These are phyloP conservation scores for Leptinotarsa undecemlineata DNA, from an alignment of 1,140 invertebrate genomes.

Conservation along the genomic window DNA sequence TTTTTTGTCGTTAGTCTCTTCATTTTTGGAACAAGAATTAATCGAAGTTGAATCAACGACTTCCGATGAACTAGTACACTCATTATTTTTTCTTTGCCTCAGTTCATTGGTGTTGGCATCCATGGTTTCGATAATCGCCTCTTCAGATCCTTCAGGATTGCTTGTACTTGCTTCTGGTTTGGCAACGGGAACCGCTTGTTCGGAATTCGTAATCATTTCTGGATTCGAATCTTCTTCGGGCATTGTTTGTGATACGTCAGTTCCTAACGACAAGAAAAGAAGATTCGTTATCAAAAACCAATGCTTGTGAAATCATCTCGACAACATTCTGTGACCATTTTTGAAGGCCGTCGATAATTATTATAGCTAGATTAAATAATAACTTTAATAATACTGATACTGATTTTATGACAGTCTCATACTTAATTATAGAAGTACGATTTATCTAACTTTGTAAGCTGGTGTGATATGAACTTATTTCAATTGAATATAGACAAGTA, in stretches of 20 bases:
- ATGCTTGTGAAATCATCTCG: background rate
- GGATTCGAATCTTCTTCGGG: background rate
- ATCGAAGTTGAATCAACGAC: background rate
- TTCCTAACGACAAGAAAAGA: background rate
- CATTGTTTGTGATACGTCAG: background rate
- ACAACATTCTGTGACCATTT: too few relatives aligned
- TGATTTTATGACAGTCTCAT: too few relatives aligned
- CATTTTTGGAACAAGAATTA: background rate
- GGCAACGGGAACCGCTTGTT: too few relatives aligned
- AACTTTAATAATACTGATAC: too few relatives aligned
- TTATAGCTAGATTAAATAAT: too few relatives aligned
- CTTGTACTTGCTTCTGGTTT: background rate
- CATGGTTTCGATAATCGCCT: slow-evolving; percentile 62
- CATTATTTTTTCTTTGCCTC: slow-evolving; percentile 37
- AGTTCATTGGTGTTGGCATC: slow-evolving; percentile 50
- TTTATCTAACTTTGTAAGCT: too few relatives aligned
- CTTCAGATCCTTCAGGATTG: slow-evolving; percentile 48
- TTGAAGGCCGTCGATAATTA: too few relatives aligned
- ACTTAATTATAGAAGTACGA: too few relatives aligned
- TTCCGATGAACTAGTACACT: background rate
- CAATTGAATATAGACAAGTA: too few relatives aligned
- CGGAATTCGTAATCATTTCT: background rate
- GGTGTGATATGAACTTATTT: too few relatives aligned
- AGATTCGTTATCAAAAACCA: background rate
- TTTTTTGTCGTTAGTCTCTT: background rate